A percentile compares a stretch with the other conserved stretches of the same genome.
Evolutionary conservation across 1,140 invertebrate genomes (phyloP).

Genomic region (Heliconius congener): DNA sequence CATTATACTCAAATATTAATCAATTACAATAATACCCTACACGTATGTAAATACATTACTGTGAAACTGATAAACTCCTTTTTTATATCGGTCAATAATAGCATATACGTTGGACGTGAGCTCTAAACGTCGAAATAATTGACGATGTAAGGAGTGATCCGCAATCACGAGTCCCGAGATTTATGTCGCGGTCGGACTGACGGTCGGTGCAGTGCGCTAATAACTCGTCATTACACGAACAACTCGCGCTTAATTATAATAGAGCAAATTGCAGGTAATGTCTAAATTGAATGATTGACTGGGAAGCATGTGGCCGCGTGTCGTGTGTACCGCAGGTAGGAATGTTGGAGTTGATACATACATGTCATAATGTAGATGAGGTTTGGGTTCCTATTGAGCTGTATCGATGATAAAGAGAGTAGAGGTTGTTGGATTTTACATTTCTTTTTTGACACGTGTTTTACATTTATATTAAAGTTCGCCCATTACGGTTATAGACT

Average conservation of each 20-base stretch:
- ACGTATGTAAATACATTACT: no score
- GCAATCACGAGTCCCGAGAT: constrained; percentile 23
- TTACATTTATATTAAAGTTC: no score
- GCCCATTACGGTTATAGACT: no score
- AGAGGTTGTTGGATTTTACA: no score
- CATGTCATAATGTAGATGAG: not conserved
- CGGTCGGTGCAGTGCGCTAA: not conserved
- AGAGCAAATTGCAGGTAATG: not conserved
- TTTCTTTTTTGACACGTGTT: no score
- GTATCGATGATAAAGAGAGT: not conserved
- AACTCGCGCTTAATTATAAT: not conserved
- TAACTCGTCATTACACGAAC: constrained; percentile 1
- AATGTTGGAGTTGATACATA: not conserved
- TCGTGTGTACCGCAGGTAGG: not conserved
- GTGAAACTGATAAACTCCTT: no score
- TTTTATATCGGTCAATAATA: no score
- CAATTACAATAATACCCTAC: no score
- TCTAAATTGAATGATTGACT: constrained; percentile 20
- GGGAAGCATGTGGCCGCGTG: not conserved
- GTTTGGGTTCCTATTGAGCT: not conserved
- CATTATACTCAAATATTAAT: no score
- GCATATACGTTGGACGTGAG: not conserved
- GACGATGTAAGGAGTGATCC: constrained; percentile 28
- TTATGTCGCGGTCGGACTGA: constrained; percentile 13
- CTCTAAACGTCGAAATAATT: constrained; percentile 30